Conservation (phyloP, 2,888 invertebrate species). For the Lingula anatina region DNA sequence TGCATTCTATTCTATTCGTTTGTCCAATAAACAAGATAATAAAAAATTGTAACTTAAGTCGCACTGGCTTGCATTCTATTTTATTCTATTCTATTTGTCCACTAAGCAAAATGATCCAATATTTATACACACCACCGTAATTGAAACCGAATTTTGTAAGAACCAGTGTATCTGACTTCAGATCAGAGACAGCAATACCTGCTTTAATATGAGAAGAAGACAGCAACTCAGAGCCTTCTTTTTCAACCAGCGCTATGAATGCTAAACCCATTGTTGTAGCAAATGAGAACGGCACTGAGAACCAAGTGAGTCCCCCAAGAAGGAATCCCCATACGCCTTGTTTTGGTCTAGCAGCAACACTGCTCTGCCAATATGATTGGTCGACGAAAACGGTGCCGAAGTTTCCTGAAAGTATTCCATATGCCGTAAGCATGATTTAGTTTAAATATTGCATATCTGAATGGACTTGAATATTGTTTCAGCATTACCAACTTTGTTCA, state of each 20-base stretch:
- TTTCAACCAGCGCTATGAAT: slow-evolving; percentile 38
- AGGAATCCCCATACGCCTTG: slow-evolving; percentile 50
- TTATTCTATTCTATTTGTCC: too few relatives aligned
- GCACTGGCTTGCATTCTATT: too few relatives aligned
- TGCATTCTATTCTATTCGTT: too few relatives aligned
- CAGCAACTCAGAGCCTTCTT: slow-evolving; percentile 29
- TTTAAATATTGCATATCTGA: too few relatives aligned
- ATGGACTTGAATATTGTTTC: too few relatives aligned
- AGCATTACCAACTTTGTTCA: background rate
- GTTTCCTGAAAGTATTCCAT: slow-evolving; percentile 32
- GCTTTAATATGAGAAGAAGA: slow-evolving; percentile 25
- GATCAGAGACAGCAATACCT: slow-evolving; percentile 19
- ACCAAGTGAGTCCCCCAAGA: slow-evolving; percentile 49
- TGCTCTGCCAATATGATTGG: slow-evolving; percentile 53
- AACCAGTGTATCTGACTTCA: too few relatives aligned
- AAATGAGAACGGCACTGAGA: slow-evolving; percentile 51
- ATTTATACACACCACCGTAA: too few relatives aligned
- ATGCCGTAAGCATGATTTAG: background rate
- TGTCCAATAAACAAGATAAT: too few relatives aligned
- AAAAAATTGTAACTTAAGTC: too few relatives aligned
- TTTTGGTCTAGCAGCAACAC: slow-evolving; percentile 49
- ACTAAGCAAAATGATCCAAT: too few relatives aligned
- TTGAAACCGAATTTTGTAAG: too few relatives aligned
- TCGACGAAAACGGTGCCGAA: slow-evolving; percentile 53
- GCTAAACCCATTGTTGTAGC: slow-evolving; percentile 50